phyloP scores from a whole-genome alignment of 1,140 invertebrate genomes.

The Diorhabda sublineata region DNA sequence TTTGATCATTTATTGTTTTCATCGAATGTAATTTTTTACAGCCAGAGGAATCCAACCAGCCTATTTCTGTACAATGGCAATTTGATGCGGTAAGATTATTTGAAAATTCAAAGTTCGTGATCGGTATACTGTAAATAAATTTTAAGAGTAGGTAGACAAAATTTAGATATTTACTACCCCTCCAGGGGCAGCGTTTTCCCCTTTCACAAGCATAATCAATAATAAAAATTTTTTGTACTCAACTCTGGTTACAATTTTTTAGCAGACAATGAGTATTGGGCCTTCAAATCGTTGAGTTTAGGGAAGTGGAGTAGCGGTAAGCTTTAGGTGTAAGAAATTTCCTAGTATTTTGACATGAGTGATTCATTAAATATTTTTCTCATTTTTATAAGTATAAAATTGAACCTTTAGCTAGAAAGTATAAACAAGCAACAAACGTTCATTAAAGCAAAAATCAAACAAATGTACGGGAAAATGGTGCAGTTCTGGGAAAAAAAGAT shows the following conservation, averaged over 20 bases:
- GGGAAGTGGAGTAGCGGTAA: too few species aligned
- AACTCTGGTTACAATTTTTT: neutral
- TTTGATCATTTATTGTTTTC: constrained; percentile 6
- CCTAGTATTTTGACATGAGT: too few species aligned
- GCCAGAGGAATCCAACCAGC: constrained; percentile 12
- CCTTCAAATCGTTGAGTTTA: too few species aligned
- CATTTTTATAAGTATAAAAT: too few species aligned
- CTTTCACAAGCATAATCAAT: neutral
- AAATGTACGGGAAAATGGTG: too few species aligned
- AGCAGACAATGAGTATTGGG: constrained; percentile 1
- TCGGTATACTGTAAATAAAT: neutral
- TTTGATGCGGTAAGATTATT: constrained; percentile 19
- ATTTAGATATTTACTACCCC: neutral
- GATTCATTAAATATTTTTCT: too few species aligned
- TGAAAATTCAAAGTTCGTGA: constrained; percentile 4
- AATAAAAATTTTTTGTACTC: neutral
- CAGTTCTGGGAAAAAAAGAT: too few species aligned
- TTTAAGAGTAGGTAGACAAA: neutral
- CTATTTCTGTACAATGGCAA: constrained; percentile 18
- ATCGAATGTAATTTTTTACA: constrained; percentile 19
- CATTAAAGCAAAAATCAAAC: too few species aligned
- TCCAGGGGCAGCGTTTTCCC: neutral
- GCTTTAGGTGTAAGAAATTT: too few species aligned
- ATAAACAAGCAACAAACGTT: too few species aligned
- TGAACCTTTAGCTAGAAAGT: too few species aligned